Conservation (phyloP, 2,797 vertebrate species). For the Pangasius larnaudii region DNA sequence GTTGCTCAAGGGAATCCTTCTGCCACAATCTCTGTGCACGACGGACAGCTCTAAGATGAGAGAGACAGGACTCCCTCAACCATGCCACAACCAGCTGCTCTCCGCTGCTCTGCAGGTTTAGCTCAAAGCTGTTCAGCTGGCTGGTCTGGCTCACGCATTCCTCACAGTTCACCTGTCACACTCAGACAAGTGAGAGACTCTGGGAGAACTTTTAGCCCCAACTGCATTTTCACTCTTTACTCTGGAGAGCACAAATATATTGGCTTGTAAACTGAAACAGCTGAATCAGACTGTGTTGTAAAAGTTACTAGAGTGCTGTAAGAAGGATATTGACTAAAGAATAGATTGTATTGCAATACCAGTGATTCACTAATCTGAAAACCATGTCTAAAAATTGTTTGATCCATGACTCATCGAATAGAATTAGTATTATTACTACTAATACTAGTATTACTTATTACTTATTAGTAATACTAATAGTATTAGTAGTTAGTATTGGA, state of each 20-base stretch:
- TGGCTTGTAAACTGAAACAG: neutral
- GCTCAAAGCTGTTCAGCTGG: conserved; percentile 36
- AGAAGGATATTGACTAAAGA: neutral
- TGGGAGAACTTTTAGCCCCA: neutral
- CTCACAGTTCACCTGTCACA: conserved; percentile 29
- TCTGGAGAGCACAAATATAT: conserved; percentile 13
- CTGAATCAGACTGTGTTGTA: conserved; percentile 26
- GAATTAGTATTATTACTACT: neutral
- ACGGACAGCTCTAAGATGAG: conserved; percentile 51
- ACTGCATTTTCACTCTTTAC: conserved; percentile 13
- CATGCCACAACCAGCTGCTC: conserved; percentile 55
- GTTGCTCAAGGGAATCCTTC: conserved; percentile 47
- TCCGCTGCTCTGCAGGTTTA: conserved; percentile 35
- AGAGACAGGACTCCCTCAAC: conserved; percentile 54
- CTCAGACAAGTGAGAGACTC: neutral
- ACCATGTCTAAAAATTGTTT: neutral
- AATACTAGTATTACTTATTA: neutral
- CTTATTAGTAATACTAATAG: neutral
- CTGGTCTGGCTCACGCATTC: conserved; percentile 16
- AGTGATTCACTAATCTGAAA: neutral
- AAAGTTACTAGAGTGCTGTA: neutral
- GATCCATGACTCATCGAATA: neutral
- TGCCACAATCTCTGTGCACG: conserved; percentile 34
- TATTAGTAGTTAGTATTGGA: neutral
- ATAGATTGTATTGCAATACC: neutral